Percentiles rank a stretch among this genome's conserved stretches.
Evolutionary conservation across 1,140 invertebrate species (phyloP).

Genomic region (Akabosia matsudoensis): DNA sequence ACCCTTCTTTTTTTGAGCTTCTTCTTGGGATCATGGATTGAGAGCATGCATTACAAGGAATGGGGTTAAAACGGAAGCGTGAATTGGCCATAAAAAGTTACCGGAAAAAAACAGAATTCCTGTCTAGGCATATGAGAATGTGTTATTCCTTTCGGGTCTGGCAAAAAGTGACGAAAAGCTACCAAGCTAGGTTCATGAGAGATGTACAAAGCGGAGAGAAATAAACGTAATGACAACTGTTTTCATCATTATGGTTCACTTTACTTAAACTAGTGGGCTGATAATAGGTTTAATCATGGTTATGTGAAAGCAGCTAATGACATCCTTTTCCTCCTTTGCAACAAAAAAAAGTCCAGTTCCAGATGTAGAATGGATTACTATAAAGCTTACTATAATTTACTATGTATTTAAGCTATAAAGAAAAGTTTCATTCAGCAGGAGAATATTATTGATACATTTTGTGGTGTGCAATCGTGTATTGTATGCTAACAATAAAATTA

Average conservation of each 20-base stretch:
- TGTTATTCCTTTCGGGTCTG: neutral
- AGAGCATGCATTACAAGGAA: no score
- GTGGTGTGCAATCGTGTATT: no score
- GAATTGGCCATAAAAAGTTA: slow-evolving; percentile 7
- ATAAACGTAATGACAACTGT: slow-evolving; percentile 9
- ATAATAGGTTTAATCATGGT: neutral
- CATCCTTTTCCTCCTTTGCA: neutral
- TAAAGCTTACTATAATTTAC: neutral
- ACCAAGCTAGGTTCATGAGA: neutral
- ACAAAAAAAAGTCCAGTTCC: no score
- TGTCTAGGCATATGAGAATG: neutral
- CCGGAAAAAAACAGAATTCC: slow-evolving; percentile 11
- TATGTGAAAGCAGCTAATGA: neutral
- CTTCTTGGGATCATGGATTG: no score
- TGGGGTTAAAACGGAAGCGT: neutral
- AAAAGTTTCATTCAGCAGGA: neutral
- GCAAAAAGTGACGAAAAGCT: neutral
- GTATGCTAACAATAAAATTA: no score
- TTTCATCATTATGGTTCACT: slow-evolving; percentile 11
- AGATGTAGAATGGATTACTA: no score
- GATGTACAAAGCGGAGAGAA: neutral
- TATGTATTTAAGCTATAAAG: neutral
- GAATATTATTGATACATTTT: no score
- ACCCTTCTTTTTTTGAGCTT: no score
- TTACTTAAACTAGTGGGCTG: slow-evolving; percentile 3